Percentiles rank a stretch among this genome's conserved stretches.
Conservation (phyloP, 2,797 vertebrate species). For the Urosaurus nigricauda region DNA sequence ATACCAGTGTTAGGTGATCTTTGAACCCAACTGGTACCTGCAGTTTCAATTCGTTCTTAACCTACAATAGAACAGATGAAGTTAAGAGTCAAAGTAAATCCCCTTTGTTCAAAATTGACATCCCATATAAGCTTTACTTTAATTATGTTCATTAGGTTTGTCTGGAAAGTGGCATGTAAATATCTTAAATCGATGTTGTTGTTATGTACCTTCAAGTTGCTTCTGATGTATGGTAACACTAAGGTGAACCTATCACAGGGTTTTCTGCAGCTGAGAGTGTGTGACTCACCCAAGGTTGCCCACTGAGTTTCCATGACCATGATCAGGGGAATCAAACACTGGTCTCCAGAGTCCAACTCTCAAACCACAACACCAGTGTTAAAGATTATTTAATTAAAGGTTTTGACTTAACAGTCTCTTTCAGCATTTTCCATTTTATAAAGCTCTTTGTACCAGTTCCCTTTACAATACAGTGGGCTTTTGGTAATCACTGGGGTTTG, state of each 20-base stretch:
- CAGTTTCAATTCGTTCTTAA: constrained; percentile 64
- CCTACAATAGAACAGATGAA: constrained; percentile 61
- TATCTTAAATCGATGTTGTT: too few species aligned
- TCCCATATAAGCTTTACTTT: not conserved
- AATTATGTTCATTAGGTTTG: not conserved
- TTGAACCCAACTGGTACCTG: constrained; percentile 89
- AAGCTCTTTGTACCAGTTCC: not conserved
- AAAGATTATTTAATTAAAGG: not conserved
- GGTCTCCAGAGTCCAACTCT: too few species aligned
- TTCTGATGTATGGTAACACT: not conserved
- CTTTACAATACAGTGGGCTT: not conserved
- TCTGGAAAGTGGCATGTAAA: not conserved
- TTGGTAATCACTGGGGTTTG: too few species aligned
- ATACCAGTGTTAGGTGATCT: constrained; percentile 81
- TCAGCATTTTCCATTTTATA: not conserved
- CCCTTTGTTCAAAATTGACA: constrained; percentile 11
- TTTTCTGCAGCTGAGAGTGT: too few species aligned
- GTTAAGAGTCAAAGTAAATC: not conserved
- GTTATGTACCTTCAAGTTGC: not conserved
- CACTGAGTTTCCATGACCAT: too few species aligned
- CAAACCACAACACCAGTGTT: too few species aligned
- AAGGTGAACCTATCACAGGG: too few species aligned
- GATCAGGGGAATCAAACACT: too few species aligned
- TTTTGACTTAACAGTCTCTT: not conserved
- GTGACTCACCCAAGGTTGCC: too few species aligned